These are phyloP conservation scores for Sylvicola fuscatus DNA, from an alignment of 2,888 invertebrate genomes.

Conservation along the genomic window DNA sequence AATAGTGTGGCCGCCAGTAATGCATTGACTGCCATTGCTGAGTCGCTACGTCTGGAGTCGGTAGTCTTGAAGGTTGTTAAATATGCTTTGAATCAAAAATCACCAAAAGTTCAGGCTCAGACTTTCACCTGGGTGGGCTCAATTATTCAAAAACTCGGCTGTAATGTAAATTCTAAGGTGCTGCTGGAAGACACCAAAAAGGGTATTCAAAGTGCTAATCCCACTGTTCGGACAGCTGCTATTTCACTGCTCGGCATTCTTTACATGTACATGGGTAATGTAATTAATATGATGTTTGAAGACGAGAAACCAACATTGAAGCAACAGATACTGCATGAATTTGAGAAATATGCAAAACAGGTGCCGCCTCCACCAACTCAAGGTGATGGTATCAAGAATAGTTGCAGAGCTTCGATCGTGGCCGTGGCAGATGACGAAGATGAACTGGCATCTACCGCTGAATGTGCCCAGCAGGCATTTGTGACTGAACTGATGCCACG, in stretches of 20 bases:
- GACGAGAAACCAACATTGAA: slow-evolving; percentile 67
- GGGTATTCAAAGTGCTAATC: slow-evolving; percentile 67
- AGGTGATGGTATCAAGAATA: slow-evolving; percentile 28
- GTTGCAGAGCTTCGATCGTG: slow-evolving; percentile 3
- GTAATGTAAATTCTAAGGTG: slow-evolving; percentile 50
- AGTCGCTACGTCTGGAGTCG: slow-evolving; percentile 53
- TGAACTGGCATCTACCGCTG: slow-evolving; percentile 5
- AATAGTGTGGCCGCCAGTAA: slow-evolving; percentile 48
- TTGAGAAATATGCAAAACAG: slow-evolving; percentile 60
- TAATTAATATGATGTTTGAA: slow-evolving; percentile 57
- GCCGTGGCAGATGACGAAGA: slow-evolving; percentile 9
- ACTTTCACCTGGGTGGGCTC: slow-evolving; percentile 58
- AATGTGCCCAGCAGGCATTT: background rate
- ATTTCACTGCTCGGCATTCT: slow-evolving; percentile 40
- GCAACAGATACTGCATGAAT: slow-evolving; percentile 68
- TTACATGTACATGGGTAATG: slow-evolving; percentile 59
- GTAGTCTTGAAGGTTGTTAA: slow-evolving; percentile 49
- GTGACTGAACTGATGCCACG: slow-evolving; percentile 52
- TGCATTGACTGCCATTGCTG: slow-evolving; percentile 53
- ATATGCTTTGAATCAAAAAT: slow-evolving; percentile 70
- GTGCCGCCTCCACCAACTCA: slow-evolving; percentile 55
- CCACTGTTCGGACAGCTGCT: slow-evolving; percentile 57
- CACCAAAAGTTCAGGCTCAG: slow-evolving; percentile 79
- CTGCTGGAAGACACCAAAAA: slow-evolving; percentile 63
- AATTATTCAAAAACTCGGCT: slow-evolving; percentile 72